Conservation (phyloP, 2,888 invertebrate species). For the Arrhopalites spinosus region DNA sequence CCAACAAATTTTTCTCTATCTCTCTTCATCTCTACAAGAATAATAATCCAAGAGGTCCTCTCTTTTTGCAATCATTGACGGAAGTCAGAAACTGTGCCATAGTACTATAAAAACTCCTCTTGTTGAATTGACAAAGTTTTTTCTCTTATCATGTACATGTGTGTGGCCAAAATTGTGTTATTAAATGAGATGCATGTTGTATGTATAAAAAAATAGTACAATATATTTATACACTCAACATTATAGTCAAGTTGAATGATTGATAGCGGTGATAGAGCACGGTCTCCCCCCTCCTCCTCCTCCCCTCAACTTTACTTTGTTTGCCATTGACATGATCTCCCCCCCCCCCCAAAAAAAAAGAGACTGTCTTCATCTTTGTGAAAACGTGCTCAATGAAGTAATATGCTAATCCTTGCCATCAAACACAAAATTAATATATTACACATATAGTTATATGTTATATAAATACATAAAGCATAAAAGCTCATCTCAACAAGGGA, state of each 20-base stretch:
- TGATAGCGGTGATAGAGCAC: constrained; percentile 37
- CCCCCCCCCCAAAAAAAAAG: not conserved
- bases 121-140: too few relatives aligned
- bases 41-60: too few relatives aligned
- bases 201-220: not conserved
- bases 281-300: not conserved
- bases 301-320: constrained; percentile 1
- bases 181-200: not conserved
- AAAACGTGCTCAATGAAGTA: constrained; percentile 52
- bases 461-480: too few relatives aligned
- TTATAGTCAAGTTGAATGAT: constrained; percentile 16
- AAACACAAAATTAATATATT: not conserved
- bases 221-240: too few relatives aligned
- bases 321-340: constrained; percentile 23
- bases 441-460: too few relatives aligned
- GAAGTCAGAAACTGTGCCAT: not conserved
- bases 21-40: not conserved
- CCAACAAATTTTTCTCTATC: not conserved
- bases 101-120: not conserved
- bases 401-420: constrained; percentile 47
- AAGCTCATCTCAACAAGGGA: too few relatives aligned
- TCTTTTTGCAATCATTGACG: too few relatives aligned
- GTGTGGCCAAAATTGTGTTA: not conserved
- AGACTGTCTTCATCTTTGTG: constrained; percentile 9
- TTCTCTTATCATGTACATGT: not conserved